These are phyloP conservation scores for Nesogale talazaci DNA, from an alignment of 2,113 vertebrate genomes.

Conservation along the genomic window DNA sequence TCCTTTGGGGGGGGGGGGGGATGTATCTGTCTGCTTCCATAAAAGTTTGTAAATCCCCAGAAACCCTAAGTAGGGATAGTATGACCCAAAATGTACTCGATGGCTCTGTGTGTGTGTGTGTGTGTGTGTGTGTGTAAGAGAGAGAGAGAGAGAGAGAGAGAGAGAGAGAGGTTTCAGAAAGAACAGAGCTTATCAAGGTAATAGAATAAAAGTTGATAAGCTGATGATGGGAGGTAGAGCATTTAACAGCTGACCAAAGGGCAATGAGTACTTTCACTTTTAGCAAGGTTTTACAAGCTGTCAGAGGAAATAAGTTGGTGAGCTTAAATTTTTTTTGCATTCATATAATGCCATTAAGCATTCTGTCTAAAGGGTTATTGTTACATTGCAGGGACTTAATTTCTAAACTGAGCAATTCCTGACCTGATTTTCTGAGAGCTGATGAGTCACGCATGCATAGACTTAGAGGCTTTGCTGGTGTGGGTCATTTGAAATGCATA, in stretches of 20 bases:
- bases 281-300: background rate
- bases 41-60: too few relatives aligned
- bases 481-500: slow-evolving; percentile 80
- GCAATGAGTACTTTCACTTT: background rate
- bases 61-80: too few relatives aligned
- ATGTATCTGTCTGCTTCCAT: too few relatives aligned
- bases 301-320: background rate
- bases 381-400: slow-evolving; percentile 53
- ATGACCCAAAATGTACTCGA: too few relatives aligned
- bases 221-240: background rate
- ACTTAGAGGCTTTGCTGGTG: slow-evolving; percentile 69
- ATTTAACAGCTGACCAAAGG: background rate
- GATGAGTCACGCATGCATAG: slow-evolving; percentile 63
- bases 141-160: too few relatives aligned
- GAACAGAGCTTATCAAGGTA: background rate
- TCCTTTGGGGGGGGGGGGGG: too few relatives aligned
- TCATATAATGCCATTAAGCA: background rate
- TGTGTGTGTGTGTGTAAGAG: too few relatives aligned
- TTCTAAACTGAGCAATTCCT: slow-evolving; percentile 67
- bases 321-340: background rate
- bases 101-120: too few relatives aligned
- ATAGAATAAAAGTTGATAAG: background rate
- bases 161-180: too few relatives aligned
- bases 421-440: slow-evolving; percentile 72
- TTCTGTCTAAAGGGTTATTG: background rate